Conservation (phyloP, 2,113 vertebrate genomes). For the Amphiprion ocellaris region DNA sequence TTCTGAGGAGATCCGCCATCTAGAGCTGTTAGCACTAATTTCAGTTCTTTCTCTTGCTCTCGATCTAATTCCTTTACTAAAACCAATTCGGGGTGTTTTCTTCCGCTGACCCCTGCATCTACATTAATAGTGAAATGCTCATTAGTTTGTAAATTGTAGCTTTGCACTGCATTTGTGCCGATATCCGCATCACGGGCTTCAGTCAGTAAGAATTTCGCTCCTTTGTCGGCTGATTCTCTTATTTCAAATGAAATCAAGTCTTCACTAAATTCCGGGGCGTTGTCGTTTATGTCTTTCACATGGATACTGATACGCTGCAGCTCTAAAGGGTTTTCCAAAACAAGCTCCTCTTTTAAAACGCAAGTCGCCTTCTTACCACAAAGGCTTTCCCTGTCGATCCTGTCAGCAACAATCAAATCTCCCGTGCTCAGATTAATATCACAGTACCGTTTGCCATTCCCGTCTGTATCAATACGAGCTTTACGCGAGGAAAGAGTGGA, state of each 20-base stretch:
- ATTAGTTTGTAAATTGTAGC: slow-evolving; percentile 78
- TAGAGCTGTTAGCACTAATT: slow-evolving; percentile 71
- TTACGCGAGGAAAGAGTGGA: slow-evolving; percentile 42
- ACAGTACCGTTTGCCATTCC: slow-evolving; percentile 72
- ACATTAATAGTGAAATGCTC: slow-evolving; percentile 67
- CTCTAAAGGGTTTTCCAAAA: slow-evolving; percentile 82
- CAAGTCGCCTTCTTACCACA: slow-evolving; percentile 77
- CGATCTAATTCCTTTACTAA: slow-evolving; percentile 73
- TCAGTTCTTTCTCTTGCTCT: slow-evolving; percentile 61
- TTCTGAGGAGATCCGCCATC: slow-evolving; percentile 80
- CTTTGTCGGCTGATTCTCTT: slow-evolving; percentile 68
- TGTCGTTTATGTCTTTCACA: slow-evolving; percentile 86
- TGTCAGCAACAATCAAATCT: slow-evolving; percentile 70
- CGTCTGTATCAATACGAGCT: slow-evolving; percentile 63
- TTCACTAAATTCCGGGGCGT: slow-evolving; percentile 63
- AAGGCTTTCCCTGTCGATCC: slow-evolving; percentile 82
- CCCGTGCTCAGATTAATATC: slow-evolving; percentile 75
- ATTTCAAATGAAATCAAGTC: slow-evolving; percentile 73
- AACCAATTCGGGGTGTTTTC: slow-evolving; percentile 59
- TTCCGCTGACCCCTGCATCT: neutral
- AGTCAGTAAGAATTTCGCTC: slow-evolving; percentile 75
- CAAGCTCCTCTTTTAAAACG: slow-evolving; percentile 79
- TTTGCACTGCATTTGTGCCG: slow-evolving; percentile 79
- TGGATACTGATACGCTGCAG: slow-evolving; percentile 75
- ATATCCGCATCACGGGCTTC: slow-evolving; percentile 83